Base-by-base conservation (phyloP, 2,797 vertebrate species). In the Phataginus tricuspis region DNA sequence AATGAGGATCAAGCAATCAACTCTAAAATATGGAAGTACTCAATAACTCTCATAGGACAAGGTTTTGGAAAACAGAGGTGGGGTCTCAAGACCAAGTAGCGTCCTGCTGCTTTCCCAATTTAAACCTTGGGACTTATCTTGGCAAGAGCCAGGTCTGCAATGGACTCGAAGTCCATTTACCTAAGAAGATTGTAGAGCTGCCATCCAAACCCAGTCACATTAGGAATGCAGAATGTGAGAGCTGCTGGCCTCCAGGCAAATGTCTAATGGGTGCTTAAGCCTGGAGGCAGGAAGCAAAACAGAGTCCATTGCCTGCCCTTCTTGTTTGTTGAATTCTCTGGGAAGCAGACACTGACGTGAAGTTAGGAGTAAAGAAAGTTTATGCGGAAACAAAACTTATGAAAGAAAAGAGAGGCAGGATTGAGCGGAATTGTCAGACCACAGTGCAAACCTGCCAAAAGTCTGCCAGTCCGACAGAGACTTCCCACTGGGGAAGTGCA, bases 51-150 rank as follows among this genome's bases (percentile, higher is more conserved):
- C 6, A n/a, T 39, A 79, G 31, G 21, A 61, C 39, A 51, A 27
- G 31, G 18, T n/a, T 29, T 72, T 86, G 49, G 29, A 59, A 59
- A 94, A 92, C 42, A 71, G 77, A 94, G n/a, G 18, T n/a, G 21
- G 23, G 4, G 77, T 39, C 45, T 83, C 49, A 49, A 31, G 39
- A 34, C 5, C 27, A 42, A 80, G 11, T 16, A 63, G 29, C 18
- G 83, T 86, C 10, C 23, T 49, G 7, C n/a, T 18, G 14, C 29
- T 69, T 69, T 34, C 25, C 34, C 15, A 45, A 0, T 42, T 69
- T 92, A 63, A 16, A 18, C 23, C 7, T 45, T 75, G n/a, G 23
- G 29, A 69, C 16, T 72, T 72, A 29, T 1, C 57, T 84, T 51
- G 16, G 51, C 64, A 23, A 69, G 19, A 64, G 16, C 15, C 9